Base-by-base conservation (phyloP, 2,888 invertebrate genomes). In the Scaptomyza flava region DNA sequence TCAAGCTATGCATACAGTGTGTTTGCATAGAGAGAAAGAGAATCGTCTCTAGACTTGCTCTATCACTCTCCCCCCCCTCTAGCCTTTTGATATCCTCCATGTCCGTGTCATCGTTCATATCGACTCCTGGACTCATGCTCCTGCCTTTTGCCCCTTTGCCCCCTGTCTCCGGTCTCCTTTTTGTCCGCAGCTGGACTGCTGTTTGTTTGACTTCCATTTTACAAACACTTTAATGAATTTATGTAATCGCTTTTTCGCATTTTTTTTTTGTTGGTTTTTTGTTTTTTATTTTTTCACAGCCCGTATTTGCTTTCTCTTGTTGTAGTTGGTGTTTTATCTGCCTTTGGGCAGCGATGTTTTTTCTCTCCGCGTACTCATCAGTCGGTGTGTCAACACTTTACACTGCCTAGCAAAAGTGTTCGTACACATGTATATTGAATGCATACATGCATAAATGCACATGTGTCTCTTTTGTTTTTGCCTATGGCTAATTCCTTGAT, bases 191-290 rank as follows among this genome's bases (percentile, higher is more conserved):
- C 17, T 17, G 17, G 17, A 17, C 17, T 17, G 17, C 50, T 68
- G 70, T 64, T 70, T 67, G 64, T 51, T 36, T 82, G 79, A 68
- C 80, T 68, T 68, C 62, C 80, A 79, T 79, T 79, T 79, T 52
- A 59, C 65, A 79, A 77, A 63, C 65, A 80, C 83, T 79, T 79
- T 83, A 68, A 77, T 79, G 77, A 79, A 72, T 79, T 83, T 79
- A 80, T 79, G 72, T 77, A 79, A 83, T 80, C 78, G 72, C 62
- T 71, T 67, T 61, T 48, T 63, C 33, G 42, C 9, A 9, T 60
- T 30, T 45, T 51, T 56, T 46, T 48, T 57, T 9, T 9, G 7
- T 43, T 60, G 17, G 41, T 51, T n/a, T n/a, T n/a, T n/a, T n/a
- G n/a, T n/a, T 56, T 48, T 48, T 57, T 9, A 7, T 14, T 43